Conservation (phyloP, 2,113 vertebrate species). For the Phalacrocorax pelagicus region DNA sequence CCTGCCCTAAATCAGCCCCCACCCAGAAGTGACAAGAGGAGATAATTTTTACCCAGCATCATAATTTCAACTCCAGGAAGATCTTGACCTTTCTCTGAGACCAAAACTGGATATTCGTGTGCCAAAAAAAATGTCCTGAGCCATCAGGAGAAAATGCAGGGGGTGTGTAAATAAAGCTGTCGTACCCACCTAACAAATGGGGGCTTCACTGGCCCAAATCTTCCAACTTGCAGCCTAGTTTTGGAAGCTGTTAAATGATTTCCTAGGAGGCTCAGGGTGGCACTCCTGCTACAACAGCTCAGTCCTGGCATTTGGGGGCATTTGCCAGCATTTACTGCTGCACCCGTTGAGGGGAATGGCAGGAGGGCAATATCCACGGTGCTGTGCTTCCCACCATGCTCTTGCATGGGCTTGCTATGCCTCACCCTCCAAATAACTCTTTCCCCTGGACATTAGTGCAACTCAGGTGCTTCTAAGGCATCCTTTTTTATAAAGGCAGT, state of each 20-base stretch:
- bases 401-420: background rate
- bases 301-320: fast-evolving
- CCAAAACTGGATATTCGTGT: background rate
- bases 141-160: background rate
- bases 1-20: background rate
- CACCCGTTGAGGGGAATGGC: fast-evolving
- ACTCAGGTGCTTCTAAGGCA: background rate
- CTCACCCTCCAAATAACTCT: background rate
- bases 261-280: background rate
- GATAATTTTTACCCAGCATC: fast-evolving
- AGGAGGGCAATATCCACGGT: fast-evolving
- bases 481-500: background rate
- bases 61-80: background rate
- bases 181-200: fast-evolving
- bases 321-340: fast-evolving
- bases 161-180: background rate
- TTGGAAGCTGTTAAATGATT: background rate
- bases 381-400: background rate
- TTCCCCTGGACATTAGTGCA: background rate
- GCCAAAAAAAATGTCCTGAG: background rate
- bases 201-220: background rate
- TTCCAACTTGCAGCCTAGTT: background rate
- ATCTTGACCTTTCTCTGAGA: background rate
- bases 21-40: background rate
- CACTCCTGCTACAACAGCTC: background rate